Evolutionary conservation across 1,140 invertebrate species (phyloP).

Genomic region (Stegodyphus dumicola): DNA sequence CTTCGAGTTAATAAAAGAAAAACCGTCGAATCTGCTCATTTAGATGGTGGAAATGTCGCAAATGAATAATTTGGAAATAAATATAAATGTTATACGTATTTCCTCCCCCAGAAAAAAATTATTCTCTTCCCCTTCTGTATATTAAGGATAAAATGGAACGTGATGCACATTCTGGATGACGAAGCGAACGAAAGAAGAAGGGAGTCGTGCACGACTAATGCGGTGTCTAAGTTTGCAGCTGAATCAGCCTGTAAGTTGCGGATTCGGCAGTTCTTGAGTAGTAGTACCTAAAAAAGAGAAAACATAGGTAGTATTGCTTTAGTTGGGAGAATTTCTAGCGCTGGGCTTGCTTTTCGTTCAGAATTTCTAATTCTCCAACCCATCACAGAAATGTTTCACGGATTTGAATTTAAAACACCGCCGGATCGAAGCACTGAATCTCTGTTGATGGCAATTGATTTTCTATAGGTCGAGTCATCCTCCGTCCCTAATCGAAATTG

Average conservation of each 20-base stretch:
- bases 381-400: slow-evolving; percentile 25
- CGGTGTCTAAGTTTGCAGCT: slow-evolving; percentile 41
- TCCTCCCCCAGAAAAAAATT: too few species aligned
- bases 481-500: slow-evolving; percentile 4
- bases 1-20: too few species aligned
- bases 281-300: slow-evolving; percentile 6
- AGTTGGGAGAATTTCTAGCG: not conserved
- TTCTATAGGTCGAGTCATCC: slow-evolving; percentile 16
- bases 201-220: slow-evolving; percentile 29
- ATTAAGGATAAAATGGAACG: too few species aligned
- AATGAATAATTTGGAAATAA: too few species aligned
- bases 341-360: not conserved
- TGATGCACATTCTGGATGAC: too few species aligned
- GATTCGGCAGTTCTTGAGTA: slow-evolving; percentile 39
- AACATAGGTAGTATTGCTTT: not conserved
- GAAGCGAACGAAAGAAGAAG: not conserved
- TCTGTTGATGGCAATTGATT: slow-evolving; percentile 51
- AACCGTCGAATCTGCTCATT: too few species aligned
- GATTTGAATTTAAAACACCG: slow-evolving; percentile 54
- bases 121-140: too few species aligned
- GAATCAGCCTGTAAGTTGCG: slow-evolving; percentile 47
- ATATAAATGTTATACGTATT: too few species aligned
- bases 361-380: slow-evolving; percentile 13
- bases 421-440: slow-evolving; percentile 29
- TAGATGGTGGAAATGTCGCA: too few species aligned